A percentile compares a stretch with the other conserved stretches of the same genome.
phyloP scores from a whole-genome alignment of 2,797 vertebrate species.

The Gymnodraco acuticeps region DNA sequence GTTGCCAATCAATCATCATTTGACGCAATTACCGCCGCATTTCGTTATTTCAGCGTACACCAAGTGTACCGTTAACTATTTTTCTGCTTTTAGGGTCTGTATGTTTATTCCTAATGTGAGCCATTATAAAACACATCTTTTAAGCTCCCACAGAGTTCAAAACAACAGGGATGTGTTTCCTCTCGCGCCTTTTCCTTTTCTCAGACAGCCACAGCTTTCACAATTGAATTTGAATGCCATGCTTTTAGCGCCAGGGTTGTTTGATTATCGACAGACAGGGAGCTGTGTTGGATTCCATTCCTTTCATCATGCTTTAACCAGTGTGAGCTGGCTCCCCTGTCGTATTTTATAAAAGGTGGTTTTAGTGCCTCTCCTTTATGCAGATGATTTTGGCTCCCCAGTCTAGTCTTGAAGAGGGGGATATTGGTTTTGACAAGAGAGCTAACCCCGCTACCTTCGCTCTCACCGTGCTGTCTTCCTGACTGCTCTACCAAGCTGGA shows the following conservation, averaged over 20 bases:
- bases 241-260: slow-evolving; percentile 81
- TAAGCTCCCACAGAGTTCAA: slow-evolving; percentile 73
- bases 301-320: slow-evolving; percentile 83
- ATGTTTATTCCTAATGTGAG: slow-evolving; percentile 66
- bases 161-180: slow-evolving; percentile 76
- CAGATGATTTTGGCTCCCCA: slow-evolving; percentile 75
- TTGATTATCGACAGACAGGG: slow-evolving; percentile 82
- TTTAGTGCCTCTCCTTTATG: slow-evolving; percentile 82
- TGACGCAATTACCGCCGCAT: slow-evolving; percentile 44
- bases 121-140: slow-evolving; percentile 74
- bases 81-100: slow-evolving; percentile 38
- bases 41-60: slow-evolving; percentile 24
- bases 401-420: slow-evolving; percentile 75
- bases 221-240: slow-evolving; percentile 81
- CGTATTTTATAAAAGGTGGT: slow-evolving; percentile 79
- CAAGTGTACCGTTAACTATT: slow-evolving; percentile 41
- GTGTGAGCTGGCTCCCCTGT: slow-evolving; percentile 78
- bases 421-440: slow-evolving; percentile 81
- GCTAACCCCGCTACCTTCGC: slow-evolving; percentile 74
- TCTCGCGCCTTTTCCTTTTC: slow-evolving; percentile 61
- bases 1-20: slow-evolving; percentile 62
- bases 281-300: slow-evolving; percentile 81
- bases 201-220: slow-evolving; percentile 71
- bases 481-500: slow-evolving; percentile 53
- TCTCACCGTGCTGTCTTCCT: slow-evolving; percentile 70